A percentile compares a stretch with the other conserved stretches of the same genome.
Conservation (phyloP, 2,797 vertebrate genomes). For the Gallinago stenura region DNA sequence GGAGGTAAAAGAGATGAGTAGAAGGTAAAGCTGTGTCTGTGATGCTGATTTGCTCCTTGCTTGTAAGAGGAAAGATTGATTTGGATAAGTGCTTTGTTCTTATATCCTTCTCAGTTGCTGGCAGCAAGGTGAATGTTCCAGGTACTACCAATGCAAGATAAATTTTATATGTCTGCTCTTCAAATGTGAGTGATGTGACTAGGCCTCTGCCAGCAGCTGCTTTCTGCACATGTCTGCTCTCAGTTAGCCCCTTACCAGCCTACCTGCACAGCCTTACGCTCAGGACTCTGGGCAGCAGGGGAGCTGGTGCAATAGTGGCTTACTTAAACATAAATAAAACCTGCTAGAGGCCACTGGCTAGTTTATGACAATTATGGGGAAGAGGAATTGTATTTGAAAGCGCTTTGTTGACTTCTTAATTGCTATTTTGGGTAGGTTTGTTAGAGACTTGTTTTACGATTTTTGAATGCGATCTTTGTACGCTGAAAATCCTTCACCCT, state of each 20-base stretch:
- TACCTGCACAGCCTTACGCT: neutral
- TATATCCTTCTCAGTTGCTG: neutral
- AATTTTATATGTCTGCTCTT: neutral
- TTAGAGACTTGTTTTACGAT: rapidly evolving
- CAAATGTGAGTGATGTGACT: neutral
- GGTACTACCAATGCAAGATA: neutral
- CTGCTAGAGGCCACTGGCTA: rapidly evolving
- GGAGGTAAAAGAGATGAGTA: neutral
- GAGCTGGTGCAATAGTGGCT: neutral
- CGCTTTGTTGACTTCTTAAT: neutral
- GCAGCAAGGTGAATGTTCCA: neutral
- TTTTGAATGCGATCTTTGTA: neutral
- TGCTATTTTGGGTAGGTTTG: neutral
- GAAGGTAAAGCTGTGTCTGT: neutral
- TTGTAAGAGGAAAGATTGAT: neutral
- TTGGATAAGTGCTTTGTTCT: neutral
- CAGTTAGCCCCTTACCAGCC: neutral
- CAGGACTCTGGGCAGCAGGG: neutral
- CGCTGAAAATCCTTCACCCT: neutral
- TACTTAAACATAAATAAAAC: neutral
- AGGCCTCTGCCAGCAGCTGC: neutral
- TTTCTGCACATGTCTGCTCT: neutral
- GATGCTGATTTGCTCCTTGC: neutral
- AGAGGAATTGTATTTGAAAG: neutral
- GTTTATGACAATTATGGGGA: neutral